Evolutionary conservation across 2,113 vertebrate species (phyloP), one percentile per base, ranked within the genome.

Genomic region (Thoracochromis brauschi): DNA sequence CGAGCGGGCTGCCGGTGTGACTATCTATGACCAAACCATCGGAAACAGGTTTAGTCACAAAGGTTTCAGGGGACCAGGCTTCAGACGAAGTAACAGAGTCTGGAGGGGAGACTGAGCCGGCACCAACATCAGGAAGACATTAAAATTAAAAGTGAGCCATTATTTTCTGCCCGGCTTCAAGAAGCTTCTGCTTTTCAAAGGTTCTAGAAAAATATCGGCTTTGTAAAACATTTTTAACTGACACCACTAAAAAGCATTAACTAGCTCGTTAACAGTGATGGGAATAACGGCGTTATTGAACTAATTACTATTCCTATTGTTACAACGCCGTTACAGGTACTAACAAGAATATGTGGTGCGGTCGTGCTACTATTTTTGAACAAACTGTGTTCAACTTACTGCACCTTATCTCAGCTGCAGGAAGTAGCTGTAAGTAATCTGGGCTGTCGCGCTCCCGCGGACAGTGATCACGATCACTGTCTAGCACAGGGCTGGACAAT

Each of bases 101-200:
- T 55, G 53, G 53, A 4, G n/a, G 53, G 53, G n/a, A 55, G 57
- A 31, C 57, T 1, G 26, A 60, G 57, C 57, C 0, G 26, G 55
- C 26, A 58, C 55, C 55, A 60, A 1, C 26, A 60, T 60, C 26
- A 60, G 57, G 14, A 60, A 60, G 57, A 31, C 57, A 0, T 31
- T 60, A 60, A 31, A 0, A 60, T 58, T 1, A 58, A 58, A 58
- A 2, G 3, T 58, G 55, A 58, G 26, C 55, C 8, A 0, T 60
- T 60, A 6, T 17, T 60, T 31, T 60, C 57, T 60, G 3, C 14
- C 26, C 14, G 3, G 26, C 26, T 31, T 9, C 57, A 60, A 60
- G 14, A 31, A 60, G 57, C 26, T 60, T 31, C 57, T 60, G 26
- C 57, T 60, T 10, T 4, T 60, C 26, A 60, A 31, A 60, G 26